A percentile compares a stretch with the other conserved stretches of the same genome.
Conservation (phyloP, 2,888 invertebrate species). For the Nomada flava region DNA sequence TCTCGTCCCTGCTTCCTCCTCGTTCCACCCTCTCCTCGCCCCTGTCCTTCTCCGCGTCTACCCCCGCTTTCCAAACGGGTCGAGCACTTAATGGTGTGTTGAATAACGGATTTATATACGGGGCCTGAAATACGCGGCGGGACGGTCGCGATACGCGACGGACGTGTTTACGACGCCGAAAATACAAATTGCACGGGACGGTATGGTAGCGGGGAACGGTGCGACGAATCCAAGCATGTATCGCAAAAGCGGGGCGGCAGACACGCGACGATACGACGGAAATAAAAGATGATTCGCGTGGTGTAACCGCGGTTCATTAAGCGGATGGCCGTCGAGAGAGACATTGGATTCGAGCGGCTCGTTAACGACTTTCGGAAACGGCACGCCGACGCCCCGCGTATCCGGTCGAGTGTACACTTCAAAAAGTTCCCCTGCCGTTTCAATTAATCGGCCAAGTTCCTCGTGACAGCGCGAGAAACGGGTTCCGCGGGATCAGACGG, state of each 20-base stretch:
- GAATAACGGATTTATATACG: slow-evolving; percentile 83
- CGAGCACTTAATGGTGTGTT: slow-evolving; percentile 83
- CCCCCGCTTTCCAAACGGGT: slow-evolving; percentile 69
- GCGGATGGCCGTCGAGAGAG: slow-evolving; percentile 59
- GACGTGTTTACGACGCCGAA: slow-evolving; percentile 80
- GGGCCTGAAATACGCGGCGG: slow-evolving; percentile 76
- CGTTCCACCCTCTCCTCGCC: slow-evolving; percentile 35
- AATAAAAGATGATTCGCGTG: slow-evolving; percentile 51
- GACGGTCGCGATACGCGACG: slow-evolving; percentile 70
- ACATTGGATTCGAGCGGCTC: slow-evolving; percentile 62
- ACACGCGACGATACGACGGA: slow-evolving; percentile 50
- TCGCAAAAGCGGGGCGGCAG: slow-evolving; percentile 54
- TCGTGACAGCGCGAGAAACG: slow-evolving; percentile 12
- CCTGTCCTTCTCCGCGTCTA: slow-evolving; percentile 58
- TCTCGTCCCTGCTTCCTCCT: slow-evolving; percentile 26
- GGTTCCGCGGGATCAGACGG: slow-evolving; percentile 16
- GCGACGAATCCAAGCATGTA: slow-evolving; percentile 1
- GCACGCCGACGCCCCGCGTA: slow-evolving; percentile 36
- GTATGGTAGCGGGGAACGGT: neutral
- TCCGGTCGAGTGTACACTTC: slow-evolving; percentile 54
- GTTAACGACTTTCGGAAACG: slow-evolving; percentile 70
- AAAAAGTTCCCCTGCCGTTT: slow-evolving; percentile 35
- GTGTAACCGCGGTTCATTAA: slow-evolving; percentile 61
- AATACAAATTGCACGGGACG: slow-evolving; percentile 75
- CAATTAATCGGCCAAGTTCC: slow-evolving; percentile 49